phyloP scores from a whole-genome alignment of 2,888 invertebrate genomes.

The Drosophila trichaetosa region DNA sequence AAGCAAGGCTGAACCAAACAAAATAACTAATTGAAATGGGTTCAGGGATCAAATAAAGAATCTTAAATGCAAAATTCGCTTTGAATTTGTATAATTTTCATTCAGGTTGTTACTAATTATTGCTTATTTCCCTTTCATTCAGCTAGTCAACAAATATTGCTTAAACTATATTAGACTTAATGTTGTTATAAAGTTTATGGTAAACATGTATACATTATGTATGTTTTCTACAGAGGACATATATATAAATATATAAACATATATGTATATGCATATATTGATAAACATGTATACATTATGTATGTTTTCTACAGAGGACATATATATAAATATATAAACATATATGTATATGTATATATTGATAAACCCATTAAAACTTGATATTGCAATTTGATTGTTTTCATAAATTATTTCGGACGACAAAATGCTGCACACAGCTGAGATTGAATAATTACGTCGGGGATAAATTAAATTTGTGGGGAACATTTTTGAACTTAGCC shows the following conservation, averaged over 20 bases:
- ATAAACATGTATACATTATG: not conserved
- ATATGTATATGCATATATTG: not conserved
- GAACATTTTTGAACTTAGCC: not conserved
- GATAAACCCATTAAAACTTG: conserved; percentile 20
- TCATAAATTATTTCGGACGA: conserved; percentile 13
- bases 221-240: too few relatives aligned
- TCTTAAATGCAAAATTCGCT: too few relatives aligned
- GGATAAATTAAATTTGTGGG: conserved; percentile 56
- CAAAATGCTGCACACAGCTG: conserved; percentile 23
- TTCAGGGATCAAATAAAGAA: too few relatives aligned
- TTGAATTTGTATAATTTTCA: too few relatives aligned
- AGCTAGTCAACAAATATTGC: not conserved
- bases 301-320: too few relatives aligned
- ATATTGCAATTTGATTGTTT: conserved; percentile 16
- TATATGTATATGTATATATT: not conserved
- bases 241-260: too few relatives aligned
- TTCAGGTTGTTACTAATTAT: too few relatives aligned
- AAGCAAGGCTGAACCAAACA: not conserved
- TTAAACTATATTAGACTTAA: not conserved
- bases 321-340: too few relatives aligned
- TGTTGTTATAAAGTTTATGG: not conserved
- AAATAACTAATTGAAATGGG: too few relatives aligned
- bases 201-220: not conserved
- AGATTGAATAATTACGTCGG: conserved; percentile 69
- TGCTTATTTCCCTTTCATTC: not conserved